Percentiles rank a stretch among this genome's conserved stretches.
These are phyloP conservation scores for Chelmon rostratus DNA, from an alignment of 2,797 vertebrate genomes.

Conservation along the genomic window DNA sequence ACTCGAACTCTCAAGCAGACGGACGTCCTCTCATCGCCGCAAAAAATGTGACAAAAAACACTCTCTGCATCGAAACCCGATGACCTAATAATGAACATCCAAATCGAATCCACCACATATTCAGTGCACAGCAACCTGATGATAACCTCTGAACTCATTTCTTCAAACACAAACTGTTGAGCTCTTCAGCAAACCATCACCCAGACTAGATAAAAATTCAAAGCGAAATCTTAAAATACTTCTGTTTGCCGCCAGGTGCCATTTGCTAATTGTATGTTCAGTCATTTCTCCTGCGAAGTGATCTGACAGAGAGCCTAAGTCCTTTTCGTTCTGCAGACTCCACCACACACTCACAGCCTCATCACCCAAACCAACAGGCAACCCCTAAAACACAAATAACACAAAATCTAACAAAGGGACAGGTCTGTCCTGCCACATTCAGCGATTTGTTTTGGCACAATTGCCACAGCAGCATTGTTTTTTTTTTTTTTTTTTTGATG, in stretches of 20 bases:
- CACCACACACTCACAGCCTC: slow-evolving; percentile 19
- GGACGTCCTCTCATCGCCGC: slow-evolving; percentile 25
- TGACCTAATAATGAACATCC: neutral
- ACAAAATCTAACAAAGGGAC: slow-evolving; percentile 38
- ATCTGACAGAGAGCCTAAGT: neutral
- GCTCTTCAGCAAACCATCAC: slow-evolving; percentile 26
- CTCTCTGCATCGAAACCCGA: neutral
- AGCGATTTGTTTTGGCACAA: slow-evolving; percentile 72
- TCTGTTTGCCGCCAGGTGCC: slow-evolving; percentile 9
- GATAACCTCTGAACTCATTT: slow-evolving; percentile 3
- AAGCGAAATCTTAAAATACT: slow-evolving; percentile 17
- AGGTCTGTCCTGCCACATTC: slow-evolving; percentile 46
- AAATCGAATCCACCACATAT: neutral
- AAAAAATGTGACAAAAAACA: slow-evolving; percentile 21
- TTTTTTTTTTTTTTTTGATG: slow-evolving; percentile 50
- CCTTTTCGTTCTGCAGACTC: slow-evolving; percentile 25
- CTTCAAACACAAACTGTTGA: slow-evolving; percentile 22
- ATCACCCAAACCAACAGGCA: slow-evolving; percentile 24
- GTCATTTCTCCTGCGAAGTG: neutral
- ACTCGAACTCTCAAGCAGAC: slow-evolving; percentile 15
- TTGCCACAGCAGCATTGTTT: slow-evolving; percentile 45
- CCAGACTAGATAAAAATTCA: neutral
- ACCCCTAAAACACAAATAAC: slow-evolving; percentile 24
- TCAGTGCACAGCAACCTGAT: slow-evolving; percentile 35
- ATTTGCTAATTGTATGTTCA: slow-evolving; percentile 5